These are phyloP conservation scores for Heliconius hortense DNA, from an alignment of 2,888 invertebrate genomes.

Conservation along the genomic window DNA sequence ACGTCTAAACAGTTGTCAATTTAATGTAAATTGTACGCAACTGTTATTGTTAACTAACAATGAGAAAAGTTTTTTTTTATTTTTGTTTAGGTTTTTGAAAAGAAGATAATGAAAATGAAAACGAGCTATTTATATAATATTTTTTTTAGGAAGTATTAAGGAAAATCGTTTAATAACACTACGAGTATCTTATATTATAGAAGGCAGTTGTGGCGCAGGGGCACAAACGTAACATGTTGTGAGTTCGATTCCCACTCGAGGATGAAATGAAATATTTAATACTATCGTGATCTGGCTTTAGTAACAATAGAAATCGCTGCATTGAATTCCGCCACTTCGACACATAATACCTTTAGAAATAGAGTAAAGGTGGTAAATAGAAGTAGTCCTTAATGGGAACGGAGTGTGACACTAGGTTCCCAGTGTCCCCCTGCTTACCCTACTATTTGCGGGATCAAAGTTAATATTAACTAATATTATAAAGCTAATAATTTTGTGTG, in stretches of 20 bases:
- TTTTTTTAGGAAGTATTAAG: neutral
- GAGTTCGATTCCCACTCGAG: no score
- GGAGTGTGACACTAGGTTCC: neutral
- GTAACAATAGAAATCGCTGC: neutral
- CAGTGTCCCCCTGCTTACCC: no score
- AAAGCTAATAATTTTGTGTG: no score
- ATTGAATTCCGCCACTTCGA: neutral
- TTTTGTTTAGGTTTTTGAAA: neutral
- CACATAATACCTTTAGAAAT: neutral
- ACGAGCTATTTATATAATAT: neutral
- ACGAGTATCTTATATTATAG: no score
- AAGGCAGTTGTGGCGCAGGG: no score
- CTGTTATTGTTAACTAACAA: conserved; percentile 11
- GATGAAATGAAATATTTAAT: no score
- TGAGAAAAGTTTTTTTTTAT: neutral
- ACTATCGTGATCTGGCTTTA: no score
- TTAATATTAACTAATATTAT: no score
- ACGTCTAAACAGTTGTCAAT: conserved; percentile 23
- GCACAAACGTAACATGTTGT: no score
- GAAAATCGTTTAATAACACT: neutral
- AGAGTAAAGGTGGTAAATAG: neutral
- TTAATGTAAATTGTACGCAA: conserved; percentile 12
- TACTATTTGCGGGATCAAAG: no score
- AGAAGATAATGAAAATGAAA: neutral
- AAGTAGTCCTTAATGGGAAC: neutral